A percentile compares a stretch with the other conserved stretches of the same genome.
Conservation (phyloP, 2,888 invertebrate genomes). For the Andrena trimmerana region DNA sequence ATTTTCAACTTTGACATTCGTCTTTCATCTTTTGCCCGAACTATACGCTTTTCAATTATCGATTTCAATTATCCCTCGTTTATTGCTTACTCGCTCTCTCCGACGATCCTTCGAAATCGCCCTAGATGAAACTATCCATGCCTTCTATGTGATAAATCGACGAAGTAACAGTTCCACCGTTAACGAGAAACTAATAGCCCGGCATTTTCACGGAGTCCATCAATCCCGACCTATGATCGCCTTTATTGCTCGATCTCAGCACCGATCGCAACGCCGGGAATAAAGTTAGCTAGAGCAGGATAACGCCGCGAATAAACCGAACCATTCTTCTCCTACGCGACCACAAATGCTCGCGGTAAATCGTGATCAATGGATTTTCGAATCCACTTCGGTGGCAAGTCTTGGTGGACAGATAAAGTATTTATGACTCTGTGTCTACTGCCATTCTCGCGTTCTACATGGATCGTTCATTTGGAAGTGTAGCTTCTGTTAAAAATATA, state of each 20-base stretch:
- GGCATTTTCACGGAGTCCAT: background rate
- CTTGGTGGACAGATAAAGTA: constrained; percentile 44
- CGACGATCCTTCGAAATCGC: background rate
- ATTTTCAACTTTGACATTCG: too few species aligned
- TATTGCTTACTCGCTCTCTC: background rate
- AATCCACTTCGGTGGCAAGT: constrained; percentile 34
- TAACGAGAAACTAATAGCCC: constrained; percentile 9
- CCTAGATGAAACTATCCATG: background rate
- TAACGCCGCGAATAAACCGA: background rate
- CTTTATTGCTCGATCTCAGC: constrained; percentile 13
- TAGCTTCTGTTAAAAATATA: too few species aligned
- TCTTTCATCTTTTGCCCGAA: background rate
- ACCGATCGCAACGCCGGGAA: background rate
- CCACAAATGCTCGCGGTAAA: constrained; percentile 17
- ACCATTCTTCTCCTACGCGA: background rate
- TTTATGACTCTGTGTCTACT: constrained; percentile 40
- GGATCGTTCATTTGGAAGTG: background rate
- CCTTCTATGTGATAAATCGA: background rate
- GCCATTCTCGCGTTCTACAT: background rate
- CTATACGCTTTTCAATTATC: background rate
- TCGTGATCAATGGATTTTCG: constrained; percentile 29
- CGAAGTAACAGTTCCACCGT: background rate
- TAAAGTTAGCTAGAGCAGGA: background rate
- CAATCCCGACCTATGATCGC: constrained; percentile 15
- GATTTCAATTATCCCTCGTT: background rate